phyloP scores from a whole-genome alignment of 2,113 vertebrate species.

The Varanus komodoensis region DNA sequence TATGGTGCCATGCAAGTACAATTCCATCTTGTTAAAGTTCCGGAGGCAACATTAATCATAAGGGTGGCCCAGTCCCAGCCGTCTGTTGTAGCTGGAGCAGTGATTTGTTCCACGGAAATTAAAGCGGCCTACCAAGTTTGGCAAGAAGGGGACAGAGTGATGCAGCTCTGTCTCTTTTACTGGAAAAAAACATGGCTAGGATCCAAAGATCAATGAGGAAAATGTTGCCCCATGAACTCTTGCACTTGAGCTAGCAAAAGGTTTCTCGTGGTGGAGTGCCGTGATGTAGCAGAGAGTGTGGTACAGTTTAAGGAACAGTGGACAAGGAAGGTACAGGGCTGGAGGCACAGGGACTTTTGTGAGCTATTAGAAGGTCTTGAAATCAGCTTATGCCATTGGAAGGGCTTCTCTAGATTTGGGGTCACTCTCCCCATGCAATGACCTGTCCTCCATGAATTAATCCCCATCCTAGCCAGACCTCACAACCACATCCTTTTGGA shows the following conservation, averaged over 20 bases:
- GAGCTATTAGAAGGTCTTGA: not conserved
- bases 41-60: slow-evolving; percentile 69
- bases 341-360: not conserved
- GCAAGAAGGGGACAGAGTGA: not conserved
- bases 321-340: not conserved
- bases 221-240: not conserved
- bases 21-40: slow-evolving; percentile 70
- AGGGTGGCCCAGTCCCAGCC: not conserved
- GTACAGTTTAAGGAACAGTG: not conserved
- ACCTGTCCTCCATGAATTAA: no score
- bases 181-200: not conserved
- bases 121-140: not conserved
- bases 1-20: slow-evolving; percentile 57
- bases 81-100: not conserved
- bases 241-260: not conserved
- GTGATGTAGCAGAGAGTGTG: not conserved
- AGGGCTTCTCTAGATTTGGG: not conserved
- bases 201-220: not conserved
- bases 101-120: not conserved
- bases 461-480: no score
- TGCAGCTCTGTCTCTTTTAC: not conserved
- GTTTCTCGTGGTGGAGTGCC: not conserved
- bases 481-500: no score
- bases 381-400: not conserved
- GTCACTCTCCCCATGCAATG: not conserved